phyloP scores from a whole-genome alignment of 1,140 invertebrate genomes.

The Lanistes nyassanus region DNA sequence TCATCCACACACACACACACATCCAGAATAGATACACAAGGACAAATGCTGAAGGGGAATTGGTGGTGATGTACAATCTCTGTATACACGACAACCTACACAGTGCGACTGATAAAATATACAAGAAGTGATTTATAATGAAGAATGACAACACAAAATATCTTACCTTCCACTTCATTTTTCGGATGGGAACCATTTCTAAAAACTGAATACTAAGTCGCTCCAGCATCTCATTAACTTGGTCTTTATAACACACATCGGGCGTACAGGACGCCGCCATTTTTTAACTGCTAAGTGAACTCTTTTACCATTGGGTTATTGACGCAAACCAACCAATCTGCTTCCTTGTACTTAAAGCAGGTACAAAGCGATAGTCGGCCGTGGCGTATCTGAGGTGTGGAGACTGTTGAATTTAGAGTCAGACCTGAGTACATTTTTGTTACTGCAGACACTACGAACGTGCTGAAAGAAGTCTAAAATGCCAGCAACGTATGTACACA shows the following conservation, averaged over 20 bases:
- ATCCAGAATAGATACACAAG: conserved; percentile 1
- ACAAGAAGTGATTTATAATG: too few species aligned
- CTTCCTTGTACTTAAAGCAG: too few species aligned
- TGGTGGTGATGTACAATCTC: not conserved
- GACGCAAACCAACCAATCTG: too few species aligned
- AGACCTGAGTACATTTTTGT: too few species aligned
- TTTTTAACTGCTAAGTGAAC: conserved; percentile 26
- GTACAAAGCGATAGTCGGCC: too few species aligned
- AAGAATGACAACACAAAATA: conserved; percentile 5
- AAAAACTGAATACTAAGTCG: conserved; percentile 50
- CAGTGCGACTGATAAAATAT: not conserved
- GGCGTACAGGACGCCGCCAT: conserved; percentile 45
- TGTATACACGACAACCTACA: too few species aligned
- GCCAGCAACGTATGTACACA: conserved; percentile 17
- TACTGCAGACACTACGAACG: not conserved
- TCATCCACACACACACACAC: too few species aligned
- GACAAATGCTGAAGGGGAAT: too few species aligned
- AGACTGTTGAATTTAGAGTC: too few species aligned
- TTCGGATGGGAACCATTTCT: conserved; percentile 55
- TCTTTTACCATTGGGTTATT: conserved; percentile 32
- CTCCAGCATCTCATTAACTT: conserved; percentile 35
- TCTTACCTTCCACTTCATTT: conserved; percentile 53
- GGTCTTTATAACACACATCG: not conserved
- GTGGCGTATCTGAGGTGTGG: too few species aligned
- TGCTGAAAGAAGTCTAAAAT: not conserved